phyloP scores from a whole-genome alignment of 2,797 vertebrate species.

The Chelmon rostratus region DNA sequence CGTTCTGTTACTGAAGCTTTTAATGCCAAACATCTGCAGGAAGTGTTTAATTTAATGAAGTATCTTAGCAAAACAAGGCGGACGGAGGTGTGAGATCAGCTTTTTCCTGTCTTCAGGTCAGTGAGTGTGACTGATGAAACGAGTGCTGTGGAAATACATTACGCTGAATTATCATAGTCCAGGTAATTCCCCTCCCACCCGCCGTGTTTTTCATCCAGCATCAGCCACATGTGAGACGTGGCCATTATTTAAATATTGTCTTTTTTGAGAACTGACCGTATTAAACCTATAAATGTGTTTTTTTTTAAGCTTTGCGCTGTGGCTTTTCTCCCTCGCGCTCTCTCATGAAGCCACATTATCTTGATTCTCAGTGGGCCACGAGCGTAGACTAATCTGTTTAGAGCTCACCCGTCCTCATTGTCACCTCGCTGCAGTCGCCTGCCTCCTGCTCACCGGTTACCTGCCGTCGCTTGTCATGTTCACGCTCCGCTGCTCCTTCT shows the following conservation, averaged over 20 bases:
- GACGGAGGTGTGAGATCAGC: conserved; percentile 11
- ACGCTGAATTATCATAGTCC: background rate
- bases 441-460: conserved; percentile 26
- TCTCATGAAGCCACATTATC: background rate
- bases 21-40: background rate
- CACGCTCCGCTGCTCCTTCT: conserved; percentile 31
- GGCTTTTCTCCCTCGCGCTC: background rate
- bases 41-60: conserved; percentile 3
- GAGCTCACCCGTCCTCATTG: conserved; percentile 12
- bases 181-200: background rate
- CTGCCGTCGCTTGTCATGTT: conserved; percentile 23
- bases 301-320: background rate
- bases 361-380: conserved; percentile 2
- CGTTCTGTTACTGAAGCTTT: background rate
- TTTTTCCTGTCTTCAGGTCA: background rate
- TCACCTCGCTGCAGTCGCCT: background rate
- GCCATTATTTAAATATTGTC: background rate
- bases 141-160: too few relatives aligned
- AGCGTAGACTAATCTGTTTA: conserved; percentile 20
- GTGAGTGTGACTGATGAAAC: background rate
- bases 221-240: accelerated
- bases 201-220: too few relatives aligned
- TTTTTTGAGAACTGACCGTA: background rate
- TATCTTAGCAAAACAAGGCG: background rate
- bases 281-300: background rate